Base-by-base conservation (phyloP, 2,113 vertebrate genomes). In the Psilopsiagon aymara region DNA sequence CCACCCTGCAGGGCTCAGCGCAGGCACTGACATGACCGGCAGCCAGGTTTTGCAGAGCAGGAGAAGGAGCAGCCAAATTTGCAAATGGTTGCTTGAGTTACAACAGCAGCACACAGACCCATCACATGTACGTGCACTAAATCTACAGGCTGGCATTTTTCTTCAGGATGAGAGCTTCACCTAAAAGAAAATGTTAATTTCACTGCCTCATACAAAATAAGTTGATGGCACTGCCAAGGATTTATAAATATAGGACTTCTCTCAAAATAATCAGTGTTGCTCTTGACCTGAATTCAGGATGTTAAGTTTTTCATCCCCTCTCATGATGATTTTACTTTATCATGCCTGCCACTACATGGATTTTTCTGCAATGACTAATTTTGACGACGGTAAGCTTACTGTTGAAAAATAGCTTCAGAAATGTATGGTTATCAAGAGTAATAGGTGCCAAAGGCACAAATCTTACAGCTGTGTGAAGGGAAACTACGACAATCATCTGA, bases 321-420 rank as follows among this genome's bases (percentile, higher is more conserved):
- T 92, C 67, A 94, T 52, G 44, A 91, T 25, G 14, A 77, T 73
- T 97, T 97, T 78, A 95, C 92, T 96, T 97, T 82, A 86, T 53
- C 90, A 55, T 74, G 73, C 90, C 43, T 8, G 2, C 52, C 88
- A 82, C 83, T 94, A 57, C 67, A 79, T 9, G 87, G 67, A 87
- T 94, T 94, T 96, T 96, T 92, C 66, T 90, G 74, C 64, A 88
- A 67, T 91, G 86, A 95, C 96, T 97, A 91, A 96, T 97, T 96
- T 90, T 83, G 94, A 96, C 94, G 79, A 44, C 15, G 20, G 84
- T 35, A 82, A 86, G 49, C 60, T 89, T 7, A 2, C 63, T 92
- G 66, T 63, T 95, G 86, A 86, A 87, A 74, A 88, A 37, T 82
- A 86, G 79, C 94, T 75, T 52, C 70, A 90, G 86, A 94, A 95